Base-by-base conservation (phyloP, 2,797 vertebrate genomes). In the Masticophis lateralis region DNA sequence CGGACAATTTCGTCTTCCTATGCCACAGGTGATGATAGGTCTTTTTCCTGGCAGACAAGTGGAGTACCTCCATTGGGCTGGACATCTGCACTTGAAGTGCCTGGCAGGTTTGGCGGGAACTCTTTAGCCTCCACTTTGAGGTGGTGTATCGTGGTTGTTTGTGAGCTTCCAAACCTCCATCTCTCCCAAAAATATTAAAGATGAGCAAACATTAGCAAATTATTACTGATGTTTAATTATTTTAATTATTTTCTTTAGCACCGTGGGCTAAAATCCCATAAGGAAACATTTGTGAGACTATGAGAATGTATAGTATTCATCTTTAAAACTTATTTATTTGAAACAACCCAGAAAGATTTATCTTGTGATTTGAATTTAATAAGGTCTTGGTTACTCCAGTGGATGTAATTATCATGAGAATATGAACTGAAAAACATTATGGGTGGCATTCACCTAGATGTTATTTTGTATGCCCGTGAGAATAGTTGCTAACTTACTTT, bases 401-500 rank as follows among this genome's bases (percentile, higher is more conserved):
- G 55, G 53, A 22, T 22, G 43, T 20, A 59, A 28, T 87, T 56
- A 61, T 89, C 28, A 89, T 47, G 25, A 79, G 37, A 91, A 59
- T 87, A 22, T 37, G 27, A 86, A 91, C 4, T 25, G 63, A 87
- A 55, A 69, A 55, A n/a, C 57, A 2, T 66, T 90, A 56, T 91
- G 51, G 63, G 51, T 89, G 90, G 28, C 83, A 87, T 93, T 91
- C 61, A 90, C 25, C 87, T 87, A 47, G 13, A 69, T 88, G 66
- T 69, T 55, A 69, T 91, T 87, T 5, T 25, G 47, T 27, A 18
- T 27, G 2, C 88, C 20, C n/a, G 25, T 86, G 57, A 59, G 22
- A 89, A 89, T 25, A 32, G 28, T 83, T 89, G 66, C 56, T 83
- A 83, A 92, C 88, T 92, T 86, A 59, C 18, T 90, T 90, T 86